Percentiles rank a stretch among this genome's conserved stretches.
These are phyloP conservation scores for Dolichoris vasculosae DNA, from an alignment of 1,140 invertebrate genomes.

Conservation along the genomic window DNA sequence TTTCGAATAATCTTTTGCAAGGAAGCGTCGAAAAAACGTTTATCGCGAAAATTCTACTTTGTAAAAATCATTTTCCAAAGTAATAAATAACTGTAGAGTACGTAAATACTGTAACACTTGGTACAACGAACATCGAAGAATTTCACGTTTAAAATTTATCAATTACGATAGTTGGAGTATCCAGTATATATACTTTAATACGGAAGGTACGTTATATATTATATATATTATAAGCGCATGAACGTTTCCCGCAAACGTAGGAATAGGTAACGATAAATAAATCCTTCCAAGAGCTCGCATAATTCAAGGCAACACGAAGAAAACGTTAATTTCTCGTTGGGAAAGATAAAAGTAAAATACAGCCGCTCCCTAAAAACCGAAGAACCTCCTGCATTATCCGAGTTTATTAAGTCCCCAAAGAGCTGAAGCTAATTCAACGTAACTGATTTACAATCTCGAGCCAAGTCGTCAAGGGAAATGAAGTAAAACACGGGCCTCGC, in stretches of 20 bases:
- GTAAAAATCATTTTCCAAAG: too few species aligned
- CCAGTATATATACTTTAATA: too few species aligned
- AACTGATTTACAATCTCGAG: conserved; percentile 30
- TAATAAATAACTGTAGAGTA: too few species aligned
- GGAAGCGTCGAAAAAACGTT: too few species aligned
- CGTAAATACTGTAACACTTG: too few species aligned
- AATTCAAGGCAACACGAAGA: conserved; percentile 16
- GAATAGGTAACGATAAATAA: neutral
- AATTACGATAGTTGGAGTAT: neutral
- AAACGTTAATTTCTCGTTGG: neutral
- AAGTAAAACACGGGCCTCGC: neutral
- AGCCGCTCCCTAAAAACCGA: conserved; percentile 1
- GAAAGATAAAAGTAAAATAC: conserved; percentile 5
- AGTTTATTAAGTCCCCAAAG: conserved; percentile 62
- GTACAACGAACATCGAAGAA: too few species aligned
- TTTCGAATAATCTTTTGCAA: too few species aligned
- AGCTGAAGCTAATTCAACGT: conserved; percentile 12
- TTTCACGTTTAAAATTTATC: too few species aligned
- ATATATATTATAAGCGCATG: neutral
- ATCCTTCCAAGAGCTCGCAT: neutral
- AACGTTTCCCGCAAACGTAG: neutral
- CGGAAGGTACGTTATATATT: too few species aligned
- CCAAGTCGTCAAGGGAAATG: conserved; percentile 26
- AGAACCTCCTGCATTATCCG: neutral
- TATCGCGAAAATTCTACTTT: too few species aligned